Evolutionary conservation across 2,888 invertebrate genomes (phyloP).

Genomic region (Amiota communis): DNA sequence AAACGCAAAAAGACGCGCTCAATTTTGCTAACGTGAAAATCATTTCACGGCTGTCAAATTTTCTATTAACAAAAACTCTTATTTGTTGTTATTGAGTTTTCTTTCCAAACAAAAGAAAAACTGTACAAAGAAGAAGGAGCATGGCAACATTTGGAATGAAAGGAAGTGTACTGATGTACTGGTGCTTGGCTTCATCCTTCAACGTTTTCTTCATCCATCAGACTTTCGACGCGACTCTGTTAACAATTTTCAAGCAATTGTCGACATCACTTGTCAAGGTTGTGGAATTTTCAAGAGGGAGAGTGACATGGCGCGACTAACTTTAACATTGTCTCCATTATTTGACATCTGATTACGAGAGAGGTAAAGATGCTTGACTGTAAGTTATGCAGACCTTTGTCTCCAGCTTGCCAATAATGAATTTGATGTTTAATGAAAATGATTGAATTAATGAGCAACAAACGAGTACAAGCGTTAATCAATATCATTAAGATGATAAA

Average conservation of each 20-base stretch:
- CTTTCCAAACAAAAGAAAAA: slow-evolving; percentile 16
- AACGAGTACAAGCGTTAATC: background rate
- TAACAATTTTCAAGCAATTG: background rate
- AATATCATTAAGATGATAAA: no score
- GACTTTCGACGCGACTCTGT: background rate
- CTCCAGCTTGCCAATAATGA: slow-evolving; percentile 18
- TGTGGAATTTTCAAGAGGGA: background rate
- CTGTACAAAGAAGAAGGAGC: background rate
- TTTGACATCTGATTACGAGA: no score
- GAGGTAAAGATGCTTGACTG: no score
- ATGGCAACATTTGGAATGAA: background rate
- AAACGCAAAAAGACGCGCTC: background rate
- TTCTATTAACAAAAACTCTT: slow-evolving; percentile 50
- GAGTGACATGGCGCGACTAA: no score
- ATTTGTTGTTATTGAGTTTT: slow-evolving; percentile 46
- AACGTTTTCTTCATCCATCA: no score
- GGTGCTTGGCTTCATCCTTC: background rate
- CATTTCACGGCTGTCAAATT: slow-evolving; percentile 60
- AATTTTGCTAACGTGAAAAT: slow-evolving; percentile 37
- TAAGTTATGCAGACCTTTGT: background rate
- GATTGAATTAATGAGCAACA: slow-evolving; percentile 21
- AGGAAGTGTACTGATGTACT: background rate
- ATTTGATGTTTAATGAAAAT: slow-evolving; percentile 33
- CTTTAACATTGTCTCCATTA: no score
- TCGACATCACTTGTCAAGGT: background rate